Base-by-base conservation (phyloP, 2,797 vertebrate species). In the Trachops cirrhosus region DNA sequence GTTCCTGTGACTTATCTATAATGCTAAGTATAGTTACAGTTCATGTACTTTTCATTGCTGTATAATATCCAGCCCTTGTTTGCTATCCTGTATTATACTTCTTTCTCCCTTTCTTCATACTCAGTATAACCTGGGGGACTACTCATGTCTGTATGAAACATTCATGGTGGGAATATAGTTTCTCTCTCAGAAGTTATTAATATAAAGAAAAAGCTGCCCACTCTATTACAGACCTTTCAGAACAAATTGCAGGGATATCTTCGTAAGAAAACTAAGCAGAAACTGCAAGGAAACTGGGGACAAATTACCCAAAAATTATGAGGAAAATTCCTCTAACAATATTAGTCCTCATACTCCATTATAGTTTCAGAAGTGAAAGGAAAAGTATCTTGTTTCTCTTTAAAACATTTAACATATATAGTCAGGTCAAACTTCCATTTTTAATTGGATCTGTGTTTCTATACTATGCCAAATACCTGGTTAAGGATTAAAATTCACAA, bases 401-500 rank as follows among this genome's bases (percentile, higher is more conserved):
- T 84, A 85, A 71, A 67, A 71, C 0, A 24, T 9, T 75, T 79
- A 50, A 39, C 0, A 12, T 39, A 5, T 5, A 44, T 46, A 79
- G 6, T 70, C 44, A 89, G 64, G 4, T 86, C 64, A 73, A 89
- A 93, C 54, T 54, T 37, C 50, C 67, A 9, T 16, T 6, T 57
- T 79, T 62, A 22, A 6, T 16, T 59, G n/a, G 8, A 9, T 71
- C 34, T 91, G 64, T 88, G n/a, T 19, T 89, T 86, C n/a, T 6
- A 22, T 32, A 52, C 2, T 59, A 44, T 59, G 11, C n/a, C 70
- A 94, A 89, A 86, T n/a, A 70, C 1, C 16, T 91, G 15, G 16
- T 62, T 93, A 89, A 89, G 85, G 89, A 78, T 29, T 37, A n/a
- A 73, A 95, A 83, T 70, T 16, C 16, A 85, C 89, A 19, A 54